Evolutionary conservation across 2,888 invertebrate species (phyloP), one percentile per base, ranked within the genome.

Genomic region (Masnerella sp.): DNA sequence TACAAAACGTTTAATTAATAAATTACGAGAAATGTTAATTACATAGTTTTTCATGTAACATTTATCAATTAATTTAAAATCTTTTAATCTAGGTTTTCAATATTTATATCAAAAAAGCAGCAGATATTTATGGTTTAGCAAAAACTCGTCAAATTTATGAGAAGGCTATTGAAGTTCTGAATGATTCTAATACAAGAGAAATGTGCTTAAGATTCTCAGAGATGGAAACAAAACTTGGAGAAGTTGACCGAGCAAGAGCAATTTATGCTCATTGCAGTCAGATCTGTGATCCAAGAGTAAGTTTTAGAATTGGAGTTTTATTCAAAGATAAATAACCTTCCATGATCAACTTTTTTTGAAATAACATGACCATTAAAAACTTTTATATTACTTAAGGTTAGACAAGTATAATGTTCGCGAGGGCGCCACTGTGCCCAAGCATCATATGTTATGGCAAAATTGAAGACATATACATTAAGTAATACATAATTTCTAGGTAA

Each of bases 211-310:
- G 97, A 40, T 99, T 98, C 89, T 93, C 99, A 5, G 99, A 99
- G 89, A 93, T 99, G 93, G 99, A 99, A 89, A 96, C 97, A 0
- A 97, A 98, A 87, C 89, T 99, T 30, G 99, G 99, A 49, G 99
- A 99, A 91, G 96, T 99, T 65, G 99, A 99, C 87, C 91, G 99
- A 77, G 99, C 99, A 0, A 89, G 99, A 76, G 98, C 98, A 0
- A 95, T 99, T 81, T 99, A 99, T 87, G 95, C 96, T 0, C 98
- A 99, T 88, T 98, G 98, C 84, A 97, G 98, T 81, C 99, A 99
- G 90, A 96, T 99, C 88, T 99, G 98, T 88, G 99, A 99, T 90
- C 99, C 99, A 1, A 92, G 99, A 85, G 97, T 98, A 83, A n/a
- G n/a, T n/a, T n/a, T n/a, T n/a, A n/a, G n/a, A n/a, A n/a, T n/a